A percentile compares a stretch with the other conserved stretches of the same genome.
Evolutionary conservation across 2,888 invertebrate genomes (phyloP).

Genomic region (Copidosoma aretas): DNA sequence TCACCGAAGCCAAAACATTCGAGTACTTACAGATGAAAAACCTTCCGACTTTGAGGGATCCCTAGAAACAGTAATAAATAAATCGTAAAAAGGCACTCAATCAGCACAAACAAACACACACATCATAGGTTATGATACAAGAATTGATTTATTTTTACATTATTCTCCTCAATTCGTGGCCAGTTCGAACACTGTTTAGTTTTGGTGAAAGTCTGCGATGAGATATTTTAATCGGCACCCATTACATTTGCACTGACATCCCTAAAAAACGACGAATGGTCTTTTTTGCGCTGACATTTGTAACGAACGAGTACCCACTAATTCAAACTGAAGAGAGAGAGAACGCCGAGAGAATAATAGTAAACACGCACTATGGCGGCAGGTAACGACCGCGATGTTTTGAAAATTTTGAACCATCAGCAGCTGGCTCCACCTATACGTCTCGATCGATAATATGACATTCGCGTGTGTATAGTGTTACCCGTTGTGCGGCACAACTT

Average conservation of each 20-base stretch:
- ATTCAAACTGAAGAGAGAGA: conserved; percentile 31
- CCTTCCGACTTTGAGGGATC: conserved; percentile 38
- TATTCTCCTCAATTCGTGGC: not conserved
- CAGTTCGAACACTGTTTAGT: not conserved
- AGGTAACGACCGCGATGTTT: conserved; percentile 9
- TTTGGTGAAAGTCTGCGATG: not conserved
- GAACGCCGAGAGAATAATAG: conserved; percentile 8
- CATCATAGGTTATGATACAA: conserved; percentile 6
- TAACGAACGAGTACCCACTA: conserved; percentile 16
- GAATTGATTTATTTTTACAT: conserved; percentile 3
- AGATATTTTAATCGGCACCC: not conserved
- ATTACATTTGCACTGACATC: conserved; percentile 22
- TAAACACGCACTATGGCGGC: not conserved
- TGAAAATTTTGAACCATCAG: not conserved
- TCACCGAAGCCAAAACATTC: not conserved
- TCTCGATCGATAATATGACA: no score
- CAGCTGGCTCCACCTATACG: conserved; percentile 3
- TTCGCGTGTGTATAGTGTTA: no score
- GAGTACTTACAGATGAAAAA: conserved; percentile 48
- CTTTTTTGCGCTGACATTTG: conserved; percentile 21
- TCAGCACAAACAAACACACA: not conserved
- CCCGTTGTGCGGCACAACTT: no score
- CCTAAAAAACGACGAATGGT: conserved; percentile 1
- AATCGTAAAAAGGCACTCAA: not conserved
- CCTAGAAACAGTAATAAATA: conserved; percentile 21